Evolutionary conservation across 2,888 invertebrate species (phyloP).

Genomic region (Hesperia comma): DNA sequence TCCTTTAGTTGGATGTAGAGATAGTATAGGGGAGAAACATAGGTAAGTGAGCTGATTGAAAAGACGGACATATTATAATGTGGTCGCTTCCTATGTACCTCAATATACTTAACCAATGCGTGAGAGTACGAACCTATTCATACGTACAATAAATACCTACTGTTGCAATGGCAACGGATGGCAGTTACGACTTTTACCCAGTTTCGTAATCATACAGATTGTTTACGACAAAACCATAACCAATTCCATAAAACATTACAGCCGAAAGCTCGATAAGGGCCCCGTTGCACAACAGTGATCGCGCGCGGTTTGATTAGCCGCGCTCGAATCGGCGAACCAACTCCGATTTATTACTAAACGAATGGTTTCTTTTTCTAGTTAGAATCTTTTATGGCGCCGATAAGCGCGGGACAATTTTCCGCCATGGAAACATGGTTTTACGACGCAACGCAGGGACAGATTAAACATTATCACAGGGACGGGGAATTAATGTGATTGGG

Average conservation of each 20-base stretch:
- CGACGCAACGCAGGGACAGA: constrained; percentile 50
- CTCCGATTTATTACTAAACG: constrained; percentile 54
- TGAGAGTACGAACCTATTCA: neutral
- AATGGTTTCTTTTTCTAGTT: constrained; percentile 52
- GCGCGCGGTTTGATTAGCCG: constrained; percentile 41
- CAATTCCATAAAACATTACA: constrained; percentile 47
- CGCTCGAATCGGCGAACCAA: constrained; percentile 33
- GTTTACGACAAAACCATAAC: constrained; percentile 43
- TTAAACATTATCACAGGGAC: constrained; percentile 27
- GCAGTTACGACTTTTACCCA: constrained; percentile 32
- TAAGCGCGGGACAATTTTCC: constrained; percentile 75
- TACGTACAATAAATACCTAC: constrained; percentile 11
- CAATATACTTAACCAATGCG: neutral
- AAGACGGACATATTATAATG: no score
- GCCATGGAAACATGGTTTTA: constrained; percentile 62
- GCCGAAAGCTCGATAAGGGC: constrained; percentile 53
- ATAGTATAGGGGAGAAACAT: no score
- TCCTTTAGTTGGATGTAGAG: no score
- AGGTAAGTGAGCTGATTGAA: no score
- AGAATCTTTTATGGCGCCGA: constrained; percentile 66
- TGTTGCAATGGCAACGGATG: constrained; percentile 3
- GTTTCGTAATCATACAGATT: constrained; percentile 39
- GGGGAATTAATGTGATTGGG: constrained; percentile 12
- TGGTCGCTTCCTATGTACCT: neutral
- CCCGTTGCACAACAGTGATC: constrained; percentile 48